These are phyloP conservation scores for Piaya cayana DNA, from an alignment of 2,113 vertebrate species.

Conservation along the genomic window DNA sequence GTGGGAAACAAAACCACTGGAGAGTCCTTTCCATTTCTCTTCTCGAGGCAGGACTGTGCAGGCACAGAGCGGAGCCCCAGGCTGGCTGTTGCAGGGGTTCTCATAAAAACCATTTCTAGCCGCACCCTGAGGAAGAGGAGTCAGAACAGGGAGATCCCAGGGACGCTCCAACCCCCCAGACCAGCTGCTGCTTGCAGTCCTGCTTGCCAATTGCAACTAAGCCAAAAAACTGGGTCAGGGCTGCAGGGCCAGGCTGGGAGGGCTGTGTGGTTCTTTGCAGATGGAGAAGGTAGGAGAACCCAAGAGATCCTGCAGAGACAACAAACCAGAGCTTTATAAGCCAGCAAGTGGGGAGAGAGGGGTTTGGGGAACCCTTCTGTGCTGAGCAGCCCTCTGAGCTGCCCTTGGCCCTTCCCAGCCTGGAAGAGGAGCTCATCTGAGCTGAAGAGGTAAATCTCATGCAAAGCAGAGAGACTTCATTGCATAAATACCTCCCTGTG, in stretches of 20 bases:
- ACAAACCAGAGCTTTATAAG: rapidly evolving
- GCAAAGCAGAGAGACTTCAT: background rate
- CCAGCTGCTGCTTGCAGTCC: background rate
- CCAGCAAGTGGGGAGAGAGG: rapidly evolving
- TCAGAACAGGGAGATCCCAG: rapidly evolving
- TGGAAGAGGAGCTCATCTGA: background rate
- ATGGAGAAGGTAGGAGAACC: background rate
- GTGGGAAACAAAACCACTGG: background rate
- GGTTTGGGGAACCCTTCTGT: background rate
- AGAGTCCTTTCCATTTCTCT: background rate
- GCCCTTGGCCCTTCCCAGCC: background rate
- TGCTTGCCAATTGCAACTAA: background rate
- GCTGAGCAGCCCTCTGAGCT: background rate
- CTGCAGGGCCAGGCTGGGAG: background rate
- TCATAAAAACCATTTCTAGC: background rate
- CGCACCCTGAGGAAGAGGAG: background rate
- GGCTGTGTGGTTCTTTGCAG: background rate
- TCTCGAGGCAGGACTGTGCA: background rate
- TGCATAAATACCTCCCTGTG: background rate
- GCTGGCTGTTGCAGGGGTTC: background rate
- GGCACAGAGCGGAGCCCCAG: rapidly evolving
- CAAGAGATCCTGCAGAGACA: rapidly evolving
- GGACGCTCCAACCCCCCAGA: background rate
- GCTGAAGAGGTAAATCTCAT: background rate
- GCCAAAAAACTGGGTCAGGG: background rate